Evolutionary conservation across 2,888 invertebrate genomes (phyloP).

Genomic region (Halictus quadricinctus): DNA sequence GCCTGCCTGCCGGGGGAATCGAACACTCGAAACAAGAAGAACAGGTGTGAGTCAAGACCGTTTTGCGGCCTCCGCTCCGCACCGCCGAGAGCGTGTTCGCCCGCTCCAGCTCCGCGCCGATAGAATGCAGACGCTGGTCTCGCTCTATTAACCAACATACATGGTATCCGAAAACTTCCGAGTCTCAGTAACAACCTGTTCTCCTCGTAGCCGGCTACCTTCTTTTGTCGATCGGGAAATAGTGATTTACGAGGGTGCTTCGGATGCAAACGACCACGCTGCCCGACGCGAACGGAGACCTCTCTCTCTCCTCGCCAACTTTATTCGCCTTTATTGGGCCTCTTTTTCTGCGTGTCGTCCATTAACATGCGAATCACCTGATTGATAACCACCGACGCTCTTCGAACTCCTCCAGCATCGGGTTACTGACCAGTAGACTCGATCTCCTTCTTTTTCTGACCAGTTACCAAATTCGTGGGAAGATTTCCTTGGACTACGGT

Average conservation of each 20-base stretch:
- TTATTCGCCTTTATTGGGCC: slow-evolving; percentile 8
- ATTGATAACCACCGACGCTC: not conserved
- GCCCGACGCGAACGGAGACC: not conserved
- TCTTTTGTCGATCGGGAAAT: slow-evolving; percentile 10
- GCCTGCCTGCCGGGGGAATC: slow-evolving; percentile 37
- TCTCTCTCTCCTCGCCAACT: not conserved
- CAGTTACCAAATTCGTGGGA: not conserved
- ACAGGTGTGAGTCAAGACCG: slow-evolving; percentile 66
- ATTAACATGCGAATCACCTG: slow-evolving; percentile 14
- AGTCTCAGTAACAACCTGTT: slow-evolving; percentile 50
- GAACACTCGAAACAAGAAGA: slow-evolving; percentile 51
- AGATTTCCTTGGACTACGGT: not conserved
- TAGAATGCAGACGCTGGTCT: slow-evolving; percentile 26
- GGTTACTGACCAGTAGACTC: not conserved
- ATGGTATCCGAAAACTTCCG: slow-evolving; percentile 33
- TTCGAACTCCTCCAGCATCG: not conserved
- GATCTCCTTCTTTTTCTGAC: not conserved
- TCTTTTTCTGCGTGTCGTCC: not conserved
- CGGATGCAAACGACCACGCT: slow-evolving; percentile 1
- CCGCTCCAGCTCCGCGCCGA: not conserved
- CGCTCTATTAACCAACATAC: slow-evolving; percentile 62
- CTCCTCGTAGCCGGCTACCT: not conserved
- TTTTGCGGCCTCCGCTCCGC: slow-evolving; percentile 19
- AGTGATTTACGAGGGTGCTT: slow-evolving; percentile 38
- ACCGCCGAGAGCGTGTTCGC: not conserved